Base-by-base conservation (phyloP, 2,113 vertebrate genomes). In the Notothenia coriiceps region DNA sequence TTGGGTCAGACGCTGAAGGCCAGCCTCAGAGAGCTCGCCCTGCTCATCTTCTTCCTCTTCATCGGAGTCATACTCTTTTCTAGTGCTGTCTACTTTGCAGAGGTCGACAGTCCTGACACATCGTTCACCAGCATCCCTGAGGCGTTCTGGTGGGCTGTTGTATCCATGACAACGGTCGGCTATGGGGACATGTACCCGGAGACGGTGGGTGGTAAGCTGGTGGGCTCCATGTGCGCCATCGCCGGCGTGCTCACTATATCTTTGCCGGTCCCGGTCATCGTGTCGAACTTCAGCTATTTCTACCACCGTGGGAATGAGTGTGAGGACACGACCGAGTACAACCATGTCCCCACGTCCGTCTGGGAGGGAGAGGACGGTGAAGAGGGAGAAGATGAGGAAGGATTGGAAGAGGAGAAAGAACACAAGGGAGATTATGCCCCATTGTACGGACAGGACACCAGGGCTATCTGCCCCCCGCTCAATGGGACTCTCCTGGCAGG, bases 21-120 rank as follows among this genome's bases (percentile, higher is more conserved):
- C 71, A 97, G 97, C 88, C 95, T 98, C 90, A 87, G 97, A 0
- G 97, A 98, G 82, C 93, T 98, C 3, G 97, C 97, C 0, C 89
- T 98, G 68, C 97, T 98, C 83, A 97, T 98, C 89, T 98, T 98
- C 94, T 98, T 98, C 90, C 96, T 98, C 82, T 97, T 98, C 94
- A 97, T 98, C 0, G 97, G 97, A 0, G 97, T 98, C 85, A 96
- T 98, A 50, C 84, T 98, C 64, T 98, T 98, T 83, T 98, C 97
- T 25, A 98, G 97, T 0, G 95, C 97, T 0, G 97, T 96, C 70
- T 98, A 98, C 90, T 98, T 98, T 22, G 97, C 97, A 0, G 97
- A 98, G 91, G 97, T 94, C 10, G 97, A 98, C 85, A 90, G 92
- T 6, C 91, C 85, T 0, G 74, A 89, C 3, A 96, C 97, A 0